phyloP scores from a whole-genome alignment of 2,888 invertebrate genomes.

The Tetrapedia diversipes region DNA sequence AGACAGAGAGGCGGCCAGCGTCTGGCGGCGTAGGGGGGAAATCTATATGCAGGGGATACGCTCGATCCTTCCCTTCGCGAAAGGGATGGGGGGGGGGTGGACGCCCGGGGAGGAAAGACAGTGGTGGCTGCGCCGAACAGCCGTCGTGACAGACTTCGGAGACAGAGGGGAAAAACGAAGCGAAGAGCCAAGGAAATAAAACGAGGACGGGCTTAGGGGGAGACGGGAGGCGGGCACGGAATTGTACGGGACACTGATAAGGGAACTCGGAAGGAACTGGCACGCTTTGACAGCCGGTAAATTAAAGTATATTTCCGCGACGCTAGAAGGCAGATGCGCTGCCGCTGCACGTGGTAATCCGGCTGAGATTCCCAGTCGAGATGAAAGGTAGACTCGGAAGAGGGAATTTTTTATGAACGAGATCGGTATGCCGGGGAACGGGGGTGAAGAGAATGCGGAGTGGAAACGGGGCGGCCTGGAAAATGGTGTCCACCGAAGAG shows the following conservation, averaged over 20 bases:
- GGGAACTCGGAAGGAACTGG: slow-evolving; percentile 64
- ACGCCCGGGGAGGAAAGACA: slow-evolving; percentile 53
- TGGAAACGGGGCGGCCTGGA: slow-evolving; percentile 29
- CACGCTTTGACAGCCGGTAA: slow-evolving; percentile 71
- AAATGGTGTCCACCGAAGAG: slow-evolving; percentile 68
- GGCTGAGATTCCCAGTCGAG: slow-evolving; percentile 60
- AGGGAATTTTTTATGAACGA: slow-evolving; percentile 68
- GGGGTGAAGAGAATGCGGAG: slow-evolving; percentile 16
- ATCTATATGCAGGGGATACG: slow-evolving; percentile 53
- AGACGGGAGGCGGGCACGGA: slow-evolving; percentile 20
- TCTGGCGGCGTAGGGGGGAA: slow-evolving; percentile 6
- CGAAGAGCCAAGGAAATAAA: slow-evolving; percentile 6
- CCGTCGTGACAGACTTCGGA: slow-evolving; percentile 18
- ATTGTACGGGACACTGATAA: slow-evolving; percentile 63
- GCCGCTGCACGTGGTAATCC: slow-evolving; percentile 66
- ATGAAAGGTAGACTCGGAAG: slow-evolving; percentile 67
- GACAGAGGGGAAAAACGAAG: slow-evolving; percentile 1
- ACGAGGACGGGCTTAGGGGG: neutral
- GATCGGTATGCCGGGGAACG: slow-evolving; percentile 58
- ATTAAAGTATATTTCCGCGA: slow-evolving; percentile 71
- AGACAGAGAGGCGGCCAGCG: slow-evolving; percentile 46
- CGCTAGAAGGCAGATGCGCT: slow-evolving; percentile 66
- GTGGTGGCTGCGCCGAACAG: neutral
- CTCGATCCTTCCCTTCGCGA: slow-evolving; percentile 45
- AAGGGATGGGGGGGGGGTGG: too few relatives aligned